A percentile compares a stretch with the other conserved stretches of the same genome.
Conservation (phyloP, 2,797 vertebrate species). For the Lithobates sylvaticus region DNA sequence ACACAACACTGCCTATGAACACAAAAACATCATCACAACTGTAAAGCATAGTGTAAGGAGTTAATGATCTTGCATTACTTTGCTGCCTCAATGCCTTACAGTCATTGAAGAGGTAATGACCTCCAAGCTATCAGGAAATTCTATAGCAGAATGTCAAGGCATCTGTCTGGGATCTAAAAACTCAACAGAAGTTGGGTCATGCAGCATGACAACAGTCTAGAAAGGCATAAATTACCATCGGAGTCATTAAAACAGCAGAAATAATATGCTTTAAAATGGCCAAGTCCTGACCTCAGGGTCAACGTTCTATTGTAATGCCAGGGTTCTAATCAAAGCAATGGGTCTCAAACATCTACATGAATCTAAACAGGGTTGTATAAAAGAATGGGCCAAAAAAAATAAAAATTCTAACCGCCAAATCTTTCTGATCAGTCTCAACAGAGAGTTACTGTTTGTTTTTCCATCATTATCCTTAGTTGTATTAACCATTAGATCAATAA, state of each 20-base stretch:
- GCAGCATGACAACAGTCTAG: not conserved
- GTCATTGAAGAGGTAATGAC: not conserved
- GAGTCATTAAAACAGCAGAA: not conserved
- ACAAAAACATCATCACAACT: not conserved
- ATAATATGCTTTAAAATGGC: not conserved
- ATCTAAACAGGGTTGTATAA: not conserved
- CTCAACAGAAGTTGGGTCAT: not conserved
- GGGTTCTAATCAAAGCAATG: too few relatives aligned
- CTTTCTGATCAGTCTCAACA: too few relatives aligned
- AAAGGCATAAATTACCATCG: not conserved
- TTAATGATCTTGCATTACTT: not conserved
- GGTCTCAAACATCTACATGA: not conserved
- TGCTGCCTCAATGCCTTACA: not conserved
- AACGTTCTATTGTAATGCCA: not conserved
- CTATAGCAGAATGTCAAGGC: not conserved
- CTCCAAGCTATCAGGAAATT: not conserved
- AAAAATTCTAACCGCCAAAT: not conserved
- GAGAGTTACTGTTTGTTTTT: too few relatives aligned
- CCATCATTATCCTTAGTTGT: too few relatives aligned
- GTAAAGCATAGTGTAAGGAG: not conserved
- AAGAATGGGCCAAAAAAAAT: not conserved
- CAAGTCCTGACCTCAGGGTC: not conserved
- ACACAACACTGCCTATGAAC: not conserved
- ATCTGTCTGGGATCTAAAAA: not conserved
- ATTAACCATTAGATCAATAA: too few relatives aligned